These are phyloP conservation scores for Limnephilus rhombicus DNA, from an alignment of 2,888 invertebrate species.

Conservation along the genomic window DNA sequence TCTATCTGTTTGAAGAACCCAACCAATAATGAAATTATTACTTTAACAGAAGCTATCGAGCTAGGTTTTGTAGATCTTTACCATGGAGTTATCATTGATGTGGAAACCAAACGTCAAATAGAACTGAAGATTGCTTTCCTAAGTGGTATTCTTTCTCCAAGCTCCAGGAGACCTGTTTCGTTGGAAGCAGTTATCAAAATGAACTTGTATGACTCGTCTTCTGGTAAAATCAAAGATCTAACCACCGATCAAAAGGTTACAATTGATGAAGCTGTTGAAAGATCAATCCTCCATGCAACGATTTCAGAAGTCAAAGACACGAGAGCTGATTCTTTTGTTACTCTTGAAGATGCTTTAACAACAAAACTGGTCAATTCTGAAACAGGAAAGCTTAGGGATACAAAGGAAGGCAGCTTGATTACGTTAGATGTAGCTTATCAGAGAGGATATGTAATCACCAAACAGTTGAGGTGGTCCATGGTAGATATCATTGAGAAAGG, in stretches of 20 bases:
- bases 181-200: conserved; percentile 86
- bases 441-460: conserved; percentile 84
- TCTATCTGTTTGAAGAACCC: conserved; percentile 87
- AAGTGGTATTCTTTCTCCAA: conserved; percentile 83
- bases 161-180: conserved; percentile 85
- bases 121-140: conserved; percentile 85
- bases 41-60: conserved; percentile 90
- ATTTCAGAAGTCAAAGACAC: conserved; percentile 90
- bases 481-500: conserved; percentile 86
- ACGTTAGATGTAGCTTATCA: conserved; percentile 85
- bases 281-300: conserved; percentile 88
- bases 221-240: conserved; percentile 85
- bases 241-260: conserved; percentile 84
- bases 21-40: conserved; percentile 84
- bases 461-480: conserved; percentile 83
- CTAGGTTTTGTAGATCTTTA: conserved; percentile 87
- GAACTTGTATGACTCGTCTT: conserved; percentile 83
- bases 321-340: conserved; percentile 83
- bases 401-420: conserved; percentile 83
- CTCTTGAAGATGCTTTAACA: conserved; percentile 86
- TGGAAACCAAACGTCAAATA: conserved; percentile 83
- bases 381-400: conserved; percentile 85
- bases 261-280: conserved; percentile 86
- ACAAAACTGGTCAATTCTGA: conserved; percentile 83
- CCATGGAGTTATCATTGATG: conserved; percentile 84